Evolutionary conservation across 1,140 invertebrate genomes (phyloP).

Genomic region (Battus philenor): DNA sequence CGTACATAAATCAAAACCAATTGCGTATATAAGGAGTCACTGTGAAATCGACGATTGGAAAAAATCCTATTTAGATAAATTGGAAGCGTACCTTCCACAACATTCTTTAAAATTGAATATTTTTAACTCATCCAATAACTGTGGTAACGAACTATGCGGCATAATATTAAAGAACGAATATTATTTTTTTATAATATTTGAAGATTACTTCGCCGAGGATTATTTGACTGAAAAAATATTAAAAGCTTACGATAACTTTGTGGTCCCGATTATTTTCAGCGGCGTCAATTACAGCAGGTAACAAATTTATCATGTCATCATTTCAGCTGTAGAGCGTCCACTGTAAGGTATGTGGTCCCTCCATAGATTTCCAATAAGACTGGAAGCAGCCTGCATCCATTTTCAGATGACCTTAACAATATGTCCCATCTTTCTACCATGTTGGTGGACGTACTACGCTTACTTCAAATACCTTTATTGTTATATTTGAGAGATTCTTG

Average conservation of each 20-base stretch:
- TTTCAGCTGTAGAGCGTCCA: too few relatives aligned
- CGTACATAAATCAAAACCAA: constrained; percentile 54
- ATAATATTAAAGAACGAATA: constrained; percentile 69
- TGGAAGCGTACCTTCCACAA: constrained; percentile 76
- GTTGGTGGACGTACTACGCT: too few relatives aligned
- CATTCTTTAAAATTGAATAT: constrained; percentile 76
- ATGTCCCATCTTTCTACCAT: too few relatives aligned
- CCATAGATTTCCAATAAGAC: too few relatives aligned
- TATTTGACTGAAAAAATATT: constrained; percentile 82
- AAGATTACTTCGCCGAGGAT: constrained; percentile 78
- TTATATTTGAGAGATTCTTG: too few relatives aligned
- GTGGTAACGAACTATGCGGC: constrained; percentile 51
- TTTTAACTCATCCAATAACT: constrained; percentile 75
- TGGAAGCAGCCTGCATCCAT: too few relatives aligned
- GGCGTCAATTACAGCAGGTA: constrained; percentile 43
- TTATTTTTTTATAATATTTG: constrained; percentile 82
- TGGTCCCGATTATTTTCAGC: constrained; percentile 75
- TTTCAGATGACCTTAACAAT: too few relatives aligned
- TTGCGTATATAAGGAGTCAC: constrained; percentile 80
- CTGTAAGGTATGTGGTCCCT: too few relatives aligned
- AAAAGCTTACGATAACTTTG: constrained; percentile 62
- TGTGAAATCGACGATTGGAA: constrained; percentile 76
- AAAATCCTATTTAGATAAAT: constrained; percentile 76
- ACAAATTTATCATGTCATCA: too few relatives aligned
- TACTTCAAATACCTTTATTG: too few relatives aligned